Conservation (phyloP, 2,888 invertebrate species). For the Branchellion lobata region DNA sequence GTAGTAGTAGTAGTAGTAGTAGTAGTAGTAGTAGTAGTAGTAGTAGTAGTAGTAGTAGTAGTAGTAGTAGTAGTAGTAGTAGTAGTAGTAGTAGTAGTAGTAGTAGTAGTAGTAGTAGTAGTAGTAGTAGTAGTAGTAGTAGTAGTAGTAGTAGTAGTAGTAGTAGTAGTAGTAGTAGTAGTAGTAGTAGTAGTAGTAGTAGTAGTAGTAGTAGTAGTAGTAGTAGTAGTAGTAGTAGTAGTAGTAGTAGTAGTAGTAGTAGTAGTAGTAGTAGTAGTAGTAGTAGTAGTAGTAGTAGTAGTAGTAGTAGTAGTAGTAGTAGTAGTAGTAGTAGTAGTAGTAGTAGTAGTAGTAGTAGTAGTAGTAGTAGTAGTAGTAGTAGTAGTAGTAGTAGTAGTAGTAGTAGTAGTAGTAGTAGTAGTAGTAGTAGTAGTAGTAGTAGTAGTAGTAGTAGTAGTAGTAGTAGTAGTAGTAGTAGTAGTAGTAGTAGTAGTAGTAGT, state of each 20-base stretch:
- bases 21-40: slow-evolving; percentile 7
- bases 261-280: slow-evolving; percentile 5
- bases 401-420: neutral
- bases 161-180: slow-evolving; percentile 13
- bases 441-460: neutral
- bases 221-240: slow-evolving; percentile 1
- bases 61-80: slow-evolving; percentile 15
- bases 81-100: slow-evolving; percentile 16
- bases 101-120: slow-evolving; percentile 16
- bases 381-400: neutral
- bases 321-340: slow-evolving; percentile 1
- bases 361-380: slow-evolving; percentile 32
- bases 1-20: slow-evolving; percentile 15
- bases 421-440: slow-evolving; percentile 4
- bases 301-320: slow-evolving; percentile 19
- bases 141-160: slow-evolving; percentile 22
- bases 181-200: slow-evolving; percentile 15
- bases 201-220: slow-evolving; percentile 18
- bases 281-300: neutral
- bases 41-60: slow-evolving; percentile 16
- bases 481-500: slow-evolving; percentile 11
- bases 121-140: slow-evolving; percentile 16
- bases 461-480: slow-evolving; percentile 8
- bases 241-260: neutral
- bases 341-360: slow-evolving; percentile 22